phyloP scores from a whole-genome alignment of 2,113 vertebrate genomes.

The Anarhynchus alexandrinus region DNA sequence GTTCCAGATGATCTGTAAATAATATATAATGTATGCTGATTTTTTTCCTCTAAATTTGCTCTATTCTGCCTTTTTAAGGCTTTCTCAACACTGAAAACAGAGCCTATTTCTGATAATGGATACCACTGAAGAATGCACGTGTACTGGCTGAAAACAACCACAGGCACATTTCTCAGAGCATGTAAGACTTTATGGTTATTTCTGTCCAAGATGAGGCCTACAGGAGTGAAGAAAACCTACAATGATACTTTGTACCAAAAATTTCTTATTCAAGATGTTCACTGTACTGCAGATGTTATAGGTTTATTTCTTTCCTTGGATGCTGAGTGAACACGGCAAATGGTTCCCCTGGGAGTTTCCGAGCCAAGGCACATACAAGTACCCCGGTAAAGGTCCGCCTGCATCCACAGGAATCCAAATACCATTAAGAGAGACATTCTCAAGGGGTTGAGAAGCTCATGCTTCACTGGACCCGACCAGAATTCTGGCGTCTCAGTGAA shows the following conservation, averaged over 20 bases:
- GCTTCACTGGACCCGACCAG: not conserved
- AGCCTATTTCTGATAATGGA: not conserved
- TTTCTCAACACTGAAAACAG: not conserved
- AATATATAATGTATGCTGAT: not conserved
- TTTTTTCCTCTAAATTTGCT: not conserved
- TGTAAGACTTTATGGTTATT: not conserved
- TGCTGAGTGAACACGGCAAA: not conserved
- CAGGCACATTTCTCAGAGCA: not conserved
- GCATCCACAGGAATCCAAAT: not conserved
- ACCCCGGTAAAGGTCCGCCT: not conserved
- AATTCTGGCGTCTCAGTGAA: not conserved
- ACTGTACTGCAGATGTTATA: not conserved
- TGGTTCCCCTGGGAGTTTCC: accelerated
- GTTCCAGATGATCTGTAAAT: conserved; percentile 2
- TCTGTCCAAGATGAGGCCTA: not conserved
- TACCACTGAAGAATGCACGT: not conserved
- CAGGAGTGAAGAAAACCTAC: not conserved
- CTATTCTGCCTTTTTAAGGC: not conserved
- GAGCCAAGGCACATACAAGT: not conserved
- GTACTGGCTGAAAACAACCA: not conserved
- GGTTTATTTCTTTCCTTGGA: not conserved
- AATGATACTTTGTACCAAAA: not conserved
- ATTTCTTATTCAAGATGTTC: not conserved
- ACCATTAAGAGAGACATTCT: not conserved
- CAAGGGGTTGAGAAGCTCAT: not conserved